Evolutionary conservation across 2,113 vertebrate genomes (phyloP).

Genomic region (Callipepla squamata): DNA sequence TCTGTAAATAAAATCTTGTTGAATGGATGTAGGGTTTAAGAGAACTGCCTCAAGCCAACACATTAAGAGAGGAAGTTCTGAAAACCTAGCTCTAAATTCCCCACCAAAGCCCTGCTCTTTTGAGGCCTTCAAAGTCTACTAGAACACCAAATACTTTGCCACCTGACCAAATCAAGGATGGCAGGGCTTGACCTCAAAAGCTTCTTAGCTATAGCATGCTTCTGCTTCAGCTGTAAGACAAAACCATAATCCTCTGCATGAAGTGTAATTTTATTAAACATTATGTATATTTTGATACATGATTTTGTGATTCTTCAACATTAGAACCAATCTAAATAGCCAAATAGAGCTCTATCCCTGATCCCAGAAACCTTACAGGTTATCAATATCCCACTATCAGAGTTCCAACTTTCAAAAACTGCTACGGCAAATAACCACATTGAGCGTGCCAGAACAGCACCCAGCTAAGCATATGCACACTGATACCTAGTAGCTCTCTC

Average conservation of each 20-base stretch:
- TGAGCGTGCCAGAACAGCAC: not conserved
- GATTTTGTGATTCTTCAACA: not conserved
- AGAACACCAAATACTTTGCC: not conserved
- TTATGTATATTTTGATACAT: not conserved
- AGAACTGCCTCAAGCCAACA: not conserved
- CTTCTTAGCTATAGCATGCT: not conserved
- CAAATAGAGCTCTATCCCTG: not conserved
- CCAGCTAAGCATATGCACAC: fast-evolving
- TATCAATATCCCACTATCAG: not conserved
- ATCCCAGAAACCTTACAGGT: not conserved
- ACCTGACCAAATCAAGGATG: not conserved
- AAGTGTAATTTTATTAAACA: not conserved
- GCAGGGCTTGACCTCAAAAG: not conserved
- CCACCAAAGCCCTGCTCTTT: not conserved
- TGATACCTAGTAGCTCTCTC: not conserved
- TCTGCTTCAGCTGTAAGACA: not conserved
- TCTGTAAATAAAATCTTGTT: not conserved
- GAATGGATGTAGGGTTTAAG: not conserved
- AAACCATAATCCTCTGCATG: not conserved
- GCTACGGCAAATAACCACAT: not conserved
- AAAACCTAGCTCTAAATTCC: not conserved
- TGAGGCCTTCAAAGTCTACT: not conserved
- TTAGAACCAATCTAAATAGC: not conserved
- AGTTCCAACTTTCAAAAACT: not conserved
- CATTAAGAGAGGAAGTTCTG: not conserved